Evolutionary conservation across 2,888 invertebrate species (phyloP), one percentile per base, ranked within the genome.

Genomic region (Neria commutata): DNA sequence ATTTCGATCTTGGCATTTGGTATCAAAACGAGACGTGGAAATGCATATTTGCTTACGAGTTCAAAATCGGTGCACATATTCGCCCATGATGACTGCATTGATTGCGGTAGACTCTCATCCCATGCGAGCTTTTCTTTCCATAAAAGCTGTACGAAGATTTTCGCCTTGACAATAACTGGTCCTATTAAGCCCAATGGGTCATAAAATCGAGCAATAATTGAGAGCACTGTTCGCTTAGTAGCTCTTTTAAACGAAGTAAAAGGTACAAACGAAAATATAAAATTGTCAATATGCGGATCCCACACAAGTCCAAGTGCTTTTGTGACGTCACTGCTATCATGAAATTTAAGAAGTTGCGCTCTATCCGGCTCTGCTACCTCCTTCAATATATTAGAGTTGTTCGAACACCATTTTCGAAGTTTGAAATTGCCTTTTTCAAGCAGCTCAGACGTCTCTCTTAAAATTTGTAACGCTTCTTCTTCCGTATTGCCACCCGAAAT

Each of bases 401-500:
- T 56, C 2, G 56, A 56, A 17, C 56, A 49, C 50, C 50, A 56
- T 42, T 56, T 56, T 5, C 56, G 19, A 16, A 56, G 34, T 29
- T 50, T 34, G 23, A 56, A 56, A 42, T 56, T 50, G 10, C 56
- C 45, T 29, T 19, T 24, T n/a, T 14, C 8, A 3, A 56, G 34
- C 16, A 56, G 34, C 14, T n/a, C 29, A 11, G 33, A 34, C n/a
- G 45, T 50, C 25, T 50, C 25, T 46, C 17, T 25, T 16, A 37
- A 19, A 16, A 52, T 52, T 40, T 52, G n/a, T n/a, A 40, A 3
- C n/a, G 45, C 56, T 16, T 50, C 56, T 24, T 51, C 56, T 19
- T 45, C 49, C 3, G 57, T 58, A 47, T 62, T 48, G 3, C 54
- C 61, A 5, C 58, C 64, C 16, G 63, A 60, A 11, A 68, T 52